Conservation (phyloP, 1,140 invertebrate genomes). For the Drosophila tropicalis region DNA sequence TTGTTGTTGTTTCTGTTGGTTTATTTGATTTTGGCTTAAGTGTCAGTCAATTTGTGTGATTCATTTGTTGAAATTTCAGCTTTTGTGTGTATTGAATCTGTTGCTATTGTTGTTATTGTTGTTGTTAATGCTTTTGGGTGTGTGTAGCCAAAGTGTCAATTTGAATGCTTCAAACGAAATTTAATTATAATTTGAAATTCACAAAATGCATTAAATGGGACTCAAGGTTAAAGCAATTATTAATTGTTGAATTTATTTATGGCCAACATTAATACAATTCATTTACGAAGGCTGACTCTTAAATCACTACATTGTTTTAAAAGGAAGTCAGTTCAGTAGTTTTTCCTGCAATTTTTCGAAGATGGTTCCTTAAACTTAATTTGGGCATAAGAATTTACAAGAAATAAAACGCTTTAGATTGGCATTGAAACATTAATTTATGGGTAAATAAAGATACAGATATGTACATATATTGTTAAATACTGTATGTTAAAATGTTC, state of each 20-base stretch:
- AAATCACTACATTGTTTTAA: not conserved
- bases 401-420: too few relatives aligned
- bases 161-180: conserved; percentile 43
- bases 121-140: not conserved
- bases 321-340: conserved; percentile 13
- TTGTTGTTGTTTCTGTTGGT: conserved; percentile 33
- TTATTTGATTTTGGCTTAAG: conserved; percentile 56
- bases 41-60: conserved; percentile 55
- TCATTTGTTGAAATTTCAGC: conserved; percentile 23
- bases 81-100: too few relatives aligned
- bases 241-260: conserved; percentile 13
- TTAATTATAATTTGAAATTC: conserved; percentile 53
- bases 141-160: conserved; percentile 42
- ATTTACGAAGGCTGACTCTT: not conserved
- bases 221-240: conserved; percentile 33
- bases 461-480: too few relatives aligned
- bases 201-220: conserved; percentile 22
- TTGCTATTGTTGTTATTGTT: not conserved
- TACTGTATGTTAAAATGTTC: too few relatives aligned
- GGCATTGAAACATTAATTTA: too few relatives aligned
- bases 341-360: too few relatives aligned
- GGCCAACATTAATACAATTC: not conserved
- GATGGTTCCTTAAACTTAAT: too few relatives aligned
- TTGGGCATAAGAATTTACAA: too few relatives aligned
- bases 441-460: too few relatives aligned